Conservation (phyloP, 2,888 invertebrate genomes). For the Calephelis perditalis region DNA sequence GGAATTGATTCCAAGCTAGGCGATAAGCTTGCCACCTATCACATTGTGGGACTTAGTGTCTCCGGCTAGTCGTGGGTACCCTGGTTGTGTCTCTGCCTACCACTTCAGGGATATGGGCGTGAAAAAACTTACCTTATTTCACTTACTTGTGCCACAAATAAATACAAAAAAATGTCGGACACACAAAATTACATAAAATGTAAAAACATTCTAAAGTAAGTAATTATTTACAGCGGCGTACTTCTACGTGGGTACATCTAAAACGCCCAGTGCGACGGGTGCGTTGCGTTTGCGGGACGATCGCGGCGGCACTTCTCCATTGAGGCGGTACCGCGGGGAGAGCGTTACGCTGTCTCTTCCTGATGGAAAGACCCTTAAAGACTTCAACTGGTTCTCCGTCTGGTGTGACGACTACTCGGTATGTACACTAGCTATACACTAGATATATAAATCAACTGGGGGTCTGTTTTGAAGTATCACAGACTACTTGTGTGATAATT, state of each 20-base stretch:
- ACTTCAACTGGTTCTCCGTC: conserved; percentile 92
- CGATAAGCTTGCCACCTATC: no score
- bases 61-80: no score
- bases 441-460: background rate
- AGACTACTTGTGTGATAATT: no score
- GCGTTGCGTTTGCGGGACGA: conserved; percentile 88
- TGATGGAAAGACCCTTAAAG: conserved; percentile 89
- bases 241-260: conserved; percentile 90
- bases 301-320: conserved; percentile 86
- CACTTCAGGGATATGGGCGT: no score
- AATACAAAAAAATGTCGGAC: no score
- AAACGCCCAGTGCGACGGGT: conserved; percentile 81
- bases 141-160: no score
- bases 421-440: conserved; percentile 48
- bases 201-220: background rate
- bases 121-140: no score
- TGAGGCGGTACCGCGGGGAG: conserved; percentile 89
- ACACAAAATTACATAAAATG: no score
- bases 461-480: no score
- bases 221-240: conserved; percentile 84
- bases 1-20: no score
- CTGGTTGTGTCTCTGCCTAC: no score
- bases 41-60: no score
- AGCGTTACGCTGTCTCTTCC: conserved; percentile 91
- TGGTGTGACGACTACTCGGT: conserved; percentile 95